Evolutionary conservation across 2,797 vertebrate genomes (phyloP), one percentile per base, ranked within the genome.

Genomic region (Halcyon smyrnensis): DNA sequence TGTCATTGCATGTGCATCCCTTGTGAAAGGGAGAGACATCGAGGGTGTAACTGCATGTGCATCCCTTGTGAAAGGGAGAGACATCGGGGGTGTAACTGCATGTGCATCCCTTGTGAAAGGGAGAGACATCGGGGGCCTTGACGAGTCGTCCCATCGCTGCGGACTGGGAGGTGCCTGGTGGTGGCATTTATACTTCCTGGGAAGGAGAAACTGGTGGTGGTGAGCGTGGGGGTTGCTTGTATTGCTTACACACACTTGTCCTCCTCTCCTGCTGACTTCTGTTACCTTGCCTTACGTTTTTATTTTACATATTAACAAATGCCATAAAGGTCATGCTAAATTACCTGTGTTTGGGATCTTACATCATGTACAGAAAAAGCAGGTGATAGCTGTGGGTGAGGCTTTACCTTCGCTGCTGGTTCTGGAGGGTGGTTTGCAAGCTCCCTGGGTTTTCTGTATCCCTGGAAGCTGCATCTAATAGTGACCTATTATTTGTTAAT

Each of bases 101-200:
- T 16, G 30, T 28, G 70, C 84, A 54, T 69, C 82, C 84, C 73
- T 76, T 78, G 32, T 19, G 82, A 59, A 57, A 80, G 73, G 70
- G 81, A 32, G 32, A 6, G 37, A 23, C 1, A 0, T 50, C 1
- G 2, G 45, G 39, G 48, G 41, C 30, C 87, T 69, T 78, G 63
- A 69, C 59, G 21, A 71, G 41, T 24, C 93, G 11, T 34, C 41
- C 45, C 37, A 15, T 63, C 0, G 0, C 88, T 89, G 84, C 53
- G 23, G 45, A 24, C 28, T n/a, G 74, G 51, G 45, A 65, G 73
- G 67, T 82, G 67, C 28, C 73, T 77, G 87, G 85, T 96, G 87
- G 15, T 83, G 95, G 90, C 90, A 37, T 87, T 85, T n/a, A 10
- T 39, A 62, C 56, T 93, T 70, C 45, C 53, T 92, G 84, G 57